Conservation (phyloP, 2,797 vertebrate species). For the Myotis daubentonii region DNA sequence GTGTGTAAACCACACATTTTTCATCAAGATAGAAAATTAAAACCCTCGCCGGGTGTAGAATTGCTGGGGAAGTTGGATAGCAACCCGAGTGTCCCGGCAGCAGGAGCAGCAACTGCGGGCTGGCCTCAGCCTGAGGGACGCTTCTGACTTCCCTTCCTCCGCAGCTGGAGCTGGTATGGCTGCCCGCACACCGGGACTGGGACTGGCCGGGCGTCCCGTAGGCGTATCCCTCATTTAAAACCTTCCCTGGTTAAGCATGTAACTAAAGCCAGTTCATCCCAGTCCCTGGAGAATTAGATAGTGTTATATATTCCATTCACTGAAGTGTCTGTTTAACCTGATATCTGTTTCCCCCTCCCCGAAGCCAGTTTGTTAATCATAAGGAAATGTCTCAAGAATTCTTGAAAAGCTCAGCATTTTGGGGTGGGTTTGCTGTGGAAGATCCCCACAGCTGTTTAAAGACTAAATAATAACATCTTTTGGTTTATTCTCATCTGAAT, state of each 20-base stretch:
- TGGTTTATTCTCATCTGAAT: background rate
- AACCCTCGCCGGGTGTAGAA: constrained; percentile 51
- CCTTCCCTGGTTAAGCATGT: background rate
- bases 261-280: constrained; percentile 16
- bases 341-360: background rate
- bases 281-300: background rate
- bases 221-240: background rate
- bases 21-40: constrained; percentile 74
- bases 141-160: background rate
- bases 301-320: background rate
- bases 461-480: background rate
- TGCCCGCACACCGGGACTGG: background rate
- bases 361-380: background rate
- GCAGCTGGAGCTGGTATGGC: accelerated
- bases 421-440: background rate
- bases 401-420: background rate
- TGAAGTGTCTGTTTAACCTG: background rate
- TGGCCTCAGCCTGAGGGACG: background rate
- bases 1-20: constrained; percentile 76
- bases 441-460: background rate
- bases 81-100: background rate
- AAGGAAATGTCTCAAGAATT: background rate
- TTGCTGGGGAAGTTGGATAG: constrained; percentile 58
- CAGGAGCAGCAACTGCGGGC: background rate
- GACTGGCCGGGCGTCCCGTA: background rate